Base-by-base conservation (phyloP, 1,140 invertebrate species). In the Oryctes rhinoceros region DNA sequence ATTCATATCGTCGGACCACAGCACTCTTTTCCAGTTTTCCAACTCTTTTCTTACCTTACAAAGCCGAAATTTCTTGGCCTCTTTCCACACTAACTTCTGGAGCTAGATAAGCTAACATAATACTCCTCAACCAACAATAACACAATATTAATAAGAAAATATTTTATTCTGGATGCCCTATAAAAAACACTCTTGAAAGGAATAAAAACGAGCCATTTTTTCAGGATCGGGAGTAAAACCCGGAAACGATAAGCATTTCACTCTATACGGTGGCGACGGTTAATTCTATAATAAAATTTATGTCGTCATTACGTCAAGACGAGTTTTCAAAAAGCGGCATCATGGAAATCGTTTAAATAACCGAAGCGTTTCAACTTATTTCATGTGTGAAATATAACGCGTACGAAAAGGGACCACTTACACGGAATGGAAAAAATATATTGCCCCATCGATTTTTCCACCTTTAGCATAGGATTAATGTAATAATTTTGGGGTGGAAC, bases 371-470 rank as follows among this genome's bases (percentile, higher is more conserved):
- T 59, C 65, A 71, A 71, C 65, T 71, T 71, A 71, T 71, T 71
- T 71, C 65, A 24, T 71, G 65, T 71, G 65, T 71, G 65, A 71
- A 71, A 71, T 71, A 71, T 71, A 71, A 37, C 65, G 65, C 18
- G 24, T 37, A 30, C 65, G 65, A 24, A 13, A 71, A 71, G 65
- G 65, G 65, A 71, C 35, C 65, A 37, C 65, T 71, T 71, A 71
- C 65, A 71, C 35, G 65, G 24, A 71, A 71, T 71, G 65, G 65
- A 71, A 71, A 71, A 71, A 71, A 71, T 71, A 71, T 71, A 71
- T 71, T 71, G 65, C 18, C 18, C 65, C 65, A 71, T 71, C 65
- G 65, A 71, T 71, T 35, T 71, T 37, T 71, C 65, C 65, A 71
- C 65, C 65, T 71, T 71, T 71, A 37, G 65, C 65, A 37, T 71